Conservation (phyloP, 2,888 invertebrate genomes). For the Spicauda simplicius region DNA sequence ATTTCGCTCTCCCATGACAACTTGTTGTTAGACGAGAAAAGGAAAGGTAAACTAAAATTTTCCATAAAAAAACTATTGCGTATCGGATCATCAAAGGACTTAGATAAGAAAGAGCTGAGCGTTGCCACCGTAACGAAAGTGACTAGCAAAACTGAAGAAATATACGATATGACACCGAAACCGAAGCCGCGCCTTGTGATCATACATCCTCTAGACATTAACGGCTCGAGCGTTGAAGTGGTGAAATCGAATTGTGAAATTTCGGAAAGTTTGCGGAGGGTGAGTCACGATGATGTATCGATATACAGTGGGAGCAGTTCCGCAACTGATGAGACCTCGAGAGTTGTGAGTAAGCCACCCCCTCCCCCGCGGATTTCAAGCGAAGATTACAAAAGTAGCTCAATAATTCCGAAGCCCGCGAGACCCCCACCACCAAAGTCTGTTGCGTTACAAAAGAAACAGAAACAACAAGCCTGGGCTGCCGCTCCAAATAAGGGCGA, state of each 20-base stretch:
- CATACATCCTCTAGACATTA: slow-evolving; percentile 94
- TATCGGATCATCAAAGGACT: slow-evolving; percentile 90
- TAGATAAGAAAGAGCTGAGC: slow-evolving; percentile 83
- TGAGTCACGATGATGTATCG: slow-evolving; percentile 84
- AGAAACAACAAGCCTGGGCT: slow-evolving; percentile 80
- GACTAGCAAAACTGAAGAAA: slow-evolving; percentile 82
- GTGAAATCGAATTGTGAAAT: slow-evolving; percentile 84
- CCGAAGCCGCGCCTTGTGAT: slow-evolving; percentile 92
- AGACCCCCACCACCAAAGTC: slow-evolving; percentile 91
- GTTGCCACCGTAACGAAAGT: slow-evolving; percentile 74
- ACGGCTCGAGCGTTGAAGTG: slow-evolving; percentile 92
- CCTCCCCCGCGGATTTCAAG: slow-evolving; percentile 89
- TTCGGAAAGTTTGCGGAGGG: slow-evolving; percentile 62
- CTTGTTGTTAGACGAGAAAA: slow-evolving; percentile 85
- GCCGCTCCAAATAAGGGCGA: slow-evolving; percentile 68
- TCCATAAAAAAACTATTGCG: slow-evolving; percentile 93
- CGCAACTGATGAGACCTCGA: slow-evolving; percentile 69
- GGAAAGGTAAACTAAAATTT: slow-evolving; percentile 89
- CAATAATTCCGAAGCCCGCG: slow-evolving; percentile 86
- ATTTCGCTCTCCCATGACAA: slow-evolving; percentile 92
- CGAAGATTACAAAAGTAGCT: slow-evolving; percentile 79
- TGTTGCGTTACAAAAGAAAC: slow-evolving; percentile 86
- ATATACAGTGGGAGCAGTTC: slow-evolving; percentile 77
- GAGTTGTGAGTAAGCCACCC: slow-evolving; percentile 87
- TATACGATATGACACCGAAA: slow-evolving; percentile 83